Evolutionary conservation across 1,140 invertebrate genomes (phyloP).

Genomic region (Nasonia giraulti): DNA sequence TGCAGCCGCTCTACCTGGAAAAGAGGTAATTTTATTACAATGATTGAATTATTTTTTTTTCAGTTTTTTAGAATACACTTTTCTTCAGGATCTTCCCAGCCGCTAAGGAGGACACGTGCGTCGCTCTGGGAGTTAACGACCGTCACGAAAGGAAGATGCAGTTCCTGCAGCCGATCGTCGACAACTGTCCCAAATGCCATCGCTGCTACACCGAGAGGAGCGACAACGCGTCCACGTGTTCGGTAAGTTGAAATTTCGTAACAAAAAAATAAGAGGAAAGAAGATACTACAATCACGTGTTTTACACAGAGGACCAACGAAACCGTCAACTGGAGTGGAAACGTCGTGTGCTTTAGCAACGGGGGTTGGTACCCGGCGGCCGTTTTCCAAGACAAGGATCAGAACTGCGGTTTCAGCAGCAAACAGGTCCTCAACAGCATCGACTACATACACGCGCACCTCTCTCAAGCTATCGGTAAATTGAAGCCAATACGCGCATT

Average conservation of each 20-base stretch:
- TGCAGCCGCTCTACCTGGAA: constrained; percentile 76
- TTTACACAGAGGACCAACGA: constrained; percentile 53
- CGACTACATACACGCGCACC: constrained; percentile 71
- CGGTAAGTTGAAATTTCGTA: constrained; percentile 5
- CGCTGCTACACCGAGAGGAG: constrained; percentile 72
- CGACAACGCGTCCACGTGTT: background rate
- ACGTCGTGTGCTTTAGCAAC: constrained; percentile 75
- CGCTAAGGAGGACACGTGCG: constrained; percentile 72
- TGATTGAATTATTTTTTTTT: no score
- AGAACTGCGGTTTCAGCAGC: constrained; percentile 73
- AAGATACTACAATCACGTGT: no score
- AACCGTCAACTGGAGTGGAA: constrained; percentile 74
- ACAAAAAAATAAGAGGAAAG: no score
- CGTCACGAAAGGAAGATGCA: constrained; percentile 66
- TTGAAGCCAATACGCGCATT: background rate
- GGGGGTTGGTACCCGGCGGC: constrained; percentile 79
- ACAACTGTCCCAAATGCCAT: constrained; percentile 73
- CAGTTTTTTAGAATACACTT: no score
- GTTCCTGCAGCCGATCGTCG: constrained; percentile 69
- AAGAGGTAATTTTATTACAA: constrained; percentile 58
- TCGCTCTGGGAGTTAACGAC: constrained; percentile 73
- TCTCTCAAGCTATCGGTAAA: constrained; percentile 71
- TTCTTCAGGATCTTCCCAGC: constrained; percentile 64
- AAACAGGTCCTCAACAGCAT: constrained; percentile 72
- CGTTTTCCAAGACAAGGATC: constrained; percentile 74